These are phyloP conservation scores for Pipistrellus pygmaeus DNA, from an alignment of 2,797 vertebrate genomes.

Conservation along the genomic window DNA sequence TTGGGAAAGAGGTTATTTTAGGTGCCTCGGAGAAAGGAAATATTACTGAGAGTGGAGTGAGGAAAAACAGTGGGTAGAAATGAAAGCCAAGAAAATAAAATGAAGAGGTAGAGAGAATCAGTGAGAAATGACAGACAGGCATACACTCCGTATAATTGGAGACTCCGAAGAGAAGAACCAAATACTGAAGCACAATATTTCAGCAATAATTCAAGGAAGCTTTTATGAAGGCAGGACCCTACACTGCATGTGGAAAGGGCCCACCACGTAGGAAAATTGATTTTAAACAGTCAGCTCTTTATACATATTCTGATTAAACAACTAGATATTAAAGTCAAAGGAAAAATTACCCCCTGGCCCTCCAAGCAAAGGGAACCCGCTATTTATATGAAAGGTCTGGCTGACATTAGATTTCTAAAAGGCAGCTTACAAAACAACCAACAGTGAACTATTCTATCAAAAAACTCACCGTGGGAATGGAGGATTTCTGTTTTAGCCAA, in stretches of 20 bases:
- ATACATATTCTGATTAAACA: slow-evolving; percentile 8
- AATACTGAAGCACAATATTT: background rate
- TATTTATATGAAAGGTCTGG: background rate
- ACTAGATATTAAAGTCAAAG: background rate
- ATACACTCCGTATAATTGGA: background rate
- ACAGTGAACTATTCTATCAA: background rate
- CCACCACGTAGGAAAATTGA: background rate
- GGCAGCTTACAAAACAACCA: background rate
- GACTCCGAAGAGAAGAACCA: background rate
- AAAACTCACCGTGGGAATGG: background rate
- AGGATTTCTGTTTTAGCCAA: background rate
- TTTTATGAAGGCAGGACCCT: background rate
- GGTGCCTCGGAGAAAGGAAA: background rate
- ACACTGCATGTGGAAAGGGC: background rate
- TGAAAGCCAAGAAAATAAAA: background rate
- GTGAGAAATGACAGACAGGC: background rate
- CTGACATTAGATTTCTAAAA: slow-evolving; percentile 8
- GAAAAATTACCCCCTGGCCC: background rate
- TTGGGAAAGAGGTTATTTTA: slow-evolving; percentile 5
- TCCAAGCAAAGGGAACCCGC: background rate
- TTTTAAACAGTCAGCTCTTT: background rate
- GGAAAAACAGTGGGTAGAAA: background rate
- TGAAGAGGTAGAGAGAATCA: background rate
- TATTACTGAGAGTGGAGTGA: background rate
- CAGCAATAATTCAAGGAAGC: background rate